Evolutionary conservation across 30 jellyfish, hydroid and myxozoan species (phyloP).

Genomic region (Catostylus mosaicus): DNA sequence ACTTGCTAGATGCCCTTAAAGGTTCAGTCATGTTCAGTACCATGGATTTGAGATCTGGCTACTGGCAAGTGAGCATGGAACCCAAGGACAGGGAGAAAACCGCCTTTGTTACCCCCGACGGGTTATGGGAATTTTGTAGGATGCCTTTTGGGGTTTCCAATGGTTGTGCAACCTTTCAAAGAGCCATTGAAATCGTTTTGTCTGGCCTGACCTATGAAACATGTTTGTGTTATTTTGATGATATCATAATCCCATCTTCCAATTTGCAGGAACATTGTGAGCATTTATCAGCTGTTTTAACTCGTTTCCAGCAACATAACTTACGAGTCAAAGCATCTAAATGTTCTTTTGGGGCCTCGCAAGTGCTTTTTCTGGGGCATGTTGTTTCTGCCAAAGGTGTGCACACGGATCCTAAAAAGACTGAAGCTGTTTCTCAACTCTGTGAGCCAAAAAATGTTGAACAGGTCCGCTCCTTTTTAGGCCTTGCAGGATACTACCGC

Average conservation of each 20-base stretch:
- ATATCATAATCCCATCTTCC: constrained; percentile 22
- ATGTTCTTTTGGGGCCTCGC: constrained; percentile 45
- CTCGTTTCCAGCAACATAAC: constrained; percentile 43
- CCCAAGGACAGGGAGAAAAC: constrained; percentile 24
- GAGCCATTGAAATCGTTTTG: constrained; percentile 48
- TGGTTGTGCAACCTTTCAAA: constrained; percentile 48
- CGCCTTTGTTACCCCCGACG: constrained; percentile 53
- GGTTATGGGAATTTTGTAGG: constrained; percentile 45
- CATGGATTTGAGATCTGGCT: constrained; percentile 55
- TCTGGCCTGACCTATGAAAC: constrained; percentile 34
- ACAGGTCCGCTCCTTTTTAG: constrained; percentile 38
- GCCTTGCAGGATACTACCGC: constrained; percentile 49
- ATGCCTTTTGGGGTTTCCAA: constrained; percentile 54
- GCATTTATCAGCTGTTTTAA: not conserved
- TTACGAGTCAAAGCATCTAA: constrained; percentile 39
- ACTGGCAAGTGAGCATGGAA: constrained; percentile 51
- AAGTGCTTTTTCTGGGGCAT: constrained; percentile 23
- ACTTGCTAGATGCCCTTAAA: constrained; percentile 35
- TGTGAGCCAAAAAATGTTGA: constrained; percentile 24
- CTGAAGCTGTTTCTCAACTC: constrained; percentile 24
- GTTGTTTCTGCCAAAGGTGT: constrained; percentile 31
- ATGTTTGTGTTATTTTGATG: constrained; percentile 41
- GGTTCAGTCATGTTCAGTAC: constrained; percentile 52
- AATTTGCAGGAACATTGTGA: constrained; percentile 29
- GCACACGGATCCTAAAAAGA: constrained; percentile 47